Evolutionary conservation across 2,888 invertebrate species (phyloP).

Genomic region (Alsophila aescularia): DNA sequence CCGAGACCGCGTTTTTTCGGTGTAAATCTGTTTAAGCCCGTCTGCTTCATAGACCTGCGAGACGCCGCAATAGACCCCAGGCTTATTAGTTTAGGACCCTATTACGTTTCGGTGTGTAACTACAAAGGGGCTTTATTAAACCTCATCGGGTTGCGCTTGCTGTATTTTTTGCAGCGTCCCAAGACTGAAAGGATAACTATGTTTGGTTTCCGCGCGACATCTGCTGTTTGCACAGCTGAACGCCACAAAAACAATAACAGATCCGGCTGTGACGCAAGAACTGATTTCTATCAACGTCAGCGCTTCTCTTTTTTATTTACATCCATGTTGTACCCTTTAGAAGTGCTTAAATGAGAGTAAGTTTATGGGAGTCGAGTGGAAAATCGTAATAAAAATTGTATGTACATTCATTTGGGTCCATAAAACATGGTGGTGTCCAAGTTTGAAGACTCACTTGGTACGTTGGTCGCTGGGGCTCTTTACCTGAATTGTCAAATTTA

Average conservation of each 20-base stretch:
- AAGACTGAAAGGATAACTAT: conserved; percentile 64
- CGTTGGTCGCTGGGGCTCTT: too few relatives aligned
- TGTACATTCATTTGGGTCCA: background rate
- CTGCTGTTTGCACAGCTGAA: conserved; percentile 69
- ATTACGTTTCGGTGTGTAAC: conserved; percentile 68
- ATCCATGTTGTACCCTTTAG: background rate
- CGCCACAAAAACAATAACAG: conserved; percentile 62
- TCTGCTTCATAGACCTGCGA: conserved; percentile 58
- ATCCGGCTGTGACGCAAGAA: conserved; percentile 55
- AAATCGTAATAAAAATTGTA: background rate
- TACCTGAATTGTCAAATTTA: too few relatives aligned
- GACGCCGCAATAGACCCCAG: conserved; percentile 56
- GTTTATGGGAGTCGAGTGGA: background rate
- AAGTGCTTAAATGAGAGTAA: background rate
- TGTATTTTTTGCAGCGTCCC: conserved; percentile 56
- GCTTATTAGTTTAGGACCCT: conserved; percentile 80
- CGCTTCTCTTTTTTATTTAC: conserved; percentile 25
- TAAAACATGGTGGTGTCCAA: too few relatives aligned
- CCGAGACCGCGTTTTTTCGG: conserved; percentile 57
- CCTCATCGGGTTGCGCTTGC: conserved; percentile 51
- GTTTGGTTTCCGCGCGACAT: conserved; percentile 62
- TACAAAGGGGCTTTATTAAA: conserved; percentile 72
- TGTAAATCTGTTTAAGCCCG: conserved; percentile 71
- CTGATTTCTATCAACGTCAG: conserved; percentile 63
- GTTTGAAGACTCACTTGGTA: too few relatives aligned